Conservation (phyloP, 2,797 vertebrate genomes). For the Schizothorax lantsangensis region DNA sequence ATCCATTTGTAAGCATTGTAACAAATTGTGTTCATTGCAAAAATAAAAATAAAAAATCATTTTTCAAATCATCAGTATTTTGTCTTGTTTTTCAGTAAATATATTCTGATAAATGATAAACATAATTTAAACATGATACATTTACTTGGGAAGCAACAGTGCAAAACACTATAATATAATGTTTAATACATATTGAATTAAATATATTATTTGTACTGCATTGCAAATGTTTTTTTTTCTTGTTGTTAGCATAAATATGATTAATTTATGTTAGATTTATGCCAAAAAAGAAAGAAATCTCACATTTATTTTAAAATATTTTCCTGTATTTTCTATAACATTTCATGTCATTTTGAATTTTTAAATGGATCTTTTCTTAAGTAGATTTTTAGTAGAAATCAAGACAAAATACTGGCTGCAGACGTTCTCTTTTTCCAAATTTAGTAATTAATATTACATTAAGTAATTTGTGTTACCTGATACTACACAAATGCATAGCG, state of each 20-base stretch:
- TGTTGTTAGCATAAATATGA: neutral
- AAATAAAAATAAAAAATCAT: neutral
- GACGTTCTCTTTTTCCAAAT: neutral
- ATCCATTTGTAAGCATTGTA: conserved; percentile 22
- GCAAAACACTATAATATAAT: neutral
- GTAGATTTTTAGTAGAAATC: neutral
- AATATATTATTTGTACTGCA: neutral
- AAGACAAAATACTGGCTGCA: neutral
- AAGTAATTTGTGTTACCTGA: neutral
- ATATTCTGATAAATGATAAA: conserved; percentile 5
- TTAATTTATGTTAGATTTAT: neutral
- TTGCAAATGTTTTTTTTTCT: neutral
- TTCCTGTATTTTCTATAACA: neutral
- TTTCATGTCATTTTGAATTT: neutral
- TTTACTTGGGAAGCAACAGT: neutral
- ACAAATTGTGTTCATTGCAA: neutral
- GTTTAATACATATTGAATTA: neutral
- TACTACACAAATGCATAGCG: neutral
- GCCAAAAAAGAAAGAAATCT: neutral
- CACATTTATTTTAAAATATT: neutral
- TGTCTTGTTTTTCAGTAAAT: conserved; percentile 3
- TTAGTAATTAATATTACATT: neutral
- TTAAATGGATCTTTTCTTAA: neutral
- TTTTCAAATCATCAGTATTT: conserved; percentile 5
- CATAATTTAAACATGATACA: neutral